Percentiles rank a stretch among this genome's conserved stretches.
Conservation (phyloP, 2,797 vertebrate genomes). For the Brachyrhaphis roseni region DNA sequence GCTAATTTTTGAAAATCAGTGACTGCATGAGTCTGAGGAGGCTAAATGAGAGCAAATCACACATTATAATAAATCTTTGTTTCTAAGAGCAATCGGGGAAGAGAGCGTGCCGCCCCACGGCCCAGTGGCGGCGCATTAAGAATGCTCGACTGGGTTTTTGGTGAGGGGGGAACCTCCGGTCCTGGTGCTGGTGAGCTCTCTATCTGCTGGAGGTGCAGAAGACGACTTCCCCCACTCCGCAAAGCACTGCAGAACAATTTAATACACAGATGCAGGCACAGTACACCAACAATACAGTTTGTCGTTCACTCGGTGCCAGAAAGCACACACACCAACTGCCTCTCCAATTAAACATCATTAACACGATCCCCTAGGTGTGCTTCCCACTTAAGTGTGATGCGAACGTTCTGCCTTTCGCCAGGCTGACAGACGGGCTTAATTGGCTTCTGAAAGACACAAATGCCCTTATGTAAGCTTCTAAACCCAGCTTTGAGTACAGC, state of each 20-base stretch:
- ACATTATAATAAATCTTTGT: slow-evolving; percentile 71
- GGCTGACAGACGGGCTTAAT: slow-evolving; percentile 45
- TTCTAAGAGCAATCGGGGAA: slow-evolving; percentile 54
- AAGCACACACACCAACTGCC: slow-evolving; percentile 38
- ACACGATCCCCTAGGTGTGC: slow-evolving; percentile 54
- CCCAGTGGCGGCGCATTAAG: slow-evolving; percentile 53
- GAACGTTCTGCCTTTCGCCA: slow-evolving; percentile 34
- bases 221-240: slow-evolving; percentile 25
- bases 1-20: slow-evolving; percentile 52
- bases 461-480: slow-evolving; percentile 37
- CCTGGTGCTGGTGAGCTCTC: slow-evolving; percentile 37
- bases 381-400: slow-evolving; percentile 45
- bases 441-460: slow-evolving; percentile 57
- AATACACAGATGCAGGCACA: slow-evolving; percentile 50
- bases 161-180: slow-evolving; percentile 52
- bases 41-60: slow-evolving; percentile 66
- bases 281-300: slow-evolving; percentile 28
- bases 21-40: slow-evolving; percentile 57
- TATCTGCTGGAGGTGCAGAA: slow-evolving; percentile 36
- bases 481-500: slow-evolving; percentile 37
- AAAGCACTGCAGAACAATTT: slow-evolving; percentile 39
- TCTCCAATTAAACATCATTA: slow-evolving; percentile 70
- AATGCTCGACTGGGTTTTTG: slow-evolving; percentile 57
- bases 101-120: slow-evolving; percentile 30
- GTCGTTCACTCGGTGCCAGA: slow-evolving; percentile 15